Evolutionary conservation across 2,113 vertebrate genomes (phyloP).

Genomic region (Serinus canaria): DNA sequence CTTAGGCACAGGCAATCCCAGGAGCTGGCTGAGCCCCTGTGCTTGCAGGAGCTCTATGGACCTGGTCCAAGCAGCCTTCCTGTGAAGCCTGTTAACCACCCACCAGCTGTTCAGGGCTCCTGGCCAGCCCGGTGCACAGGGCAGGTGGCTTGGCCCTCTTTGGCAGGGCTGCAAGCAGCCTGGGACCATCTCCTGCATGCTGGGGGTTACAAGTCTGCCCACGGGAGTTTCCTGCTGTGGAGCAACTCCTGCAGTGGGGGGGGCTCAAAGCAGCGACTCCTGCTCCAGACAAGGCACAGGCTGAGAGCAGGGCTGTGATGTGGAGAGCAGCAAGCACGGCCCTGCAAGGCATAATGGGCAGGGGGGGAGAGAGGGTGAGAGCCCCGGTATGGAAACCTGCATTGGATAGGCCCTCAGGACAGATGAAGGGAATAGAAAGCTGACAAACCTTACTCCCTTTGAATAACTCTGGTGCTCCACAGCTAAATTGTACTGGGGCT

Average conservation of each 20-base stretch:
- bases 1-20: neutral
- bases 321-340: rapidly evolving
- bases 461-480: neutral
- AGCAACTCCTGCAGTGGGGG: neutral
- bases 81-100: neutral
- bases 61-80: neutral
- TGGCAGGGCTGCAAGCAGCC: neutral
- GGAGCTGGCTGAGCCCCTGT: neutral
- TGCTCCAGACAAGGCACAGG: rapidly evolving
- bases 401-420: neutral
- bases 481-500: neutral
- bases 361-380: neutral
- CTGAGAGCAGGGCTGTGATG: neutral
- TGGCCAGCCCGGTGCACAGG: neutral
- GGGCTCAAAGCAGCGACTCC: neutral
- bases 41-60: neutral
- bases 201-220: rapidly evolving
- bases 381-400: neutral
- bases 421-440: neutral
- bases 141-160: neutral
- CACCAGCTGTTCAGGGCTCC: neutral
- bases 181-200: neutral
- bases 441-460: neutral
- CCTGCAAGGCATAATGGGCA: neutral
- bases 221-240: neutral